Conservation (phyloP, 1,140 invertebrate species). For the Monomorium pharaonis region DNA sequence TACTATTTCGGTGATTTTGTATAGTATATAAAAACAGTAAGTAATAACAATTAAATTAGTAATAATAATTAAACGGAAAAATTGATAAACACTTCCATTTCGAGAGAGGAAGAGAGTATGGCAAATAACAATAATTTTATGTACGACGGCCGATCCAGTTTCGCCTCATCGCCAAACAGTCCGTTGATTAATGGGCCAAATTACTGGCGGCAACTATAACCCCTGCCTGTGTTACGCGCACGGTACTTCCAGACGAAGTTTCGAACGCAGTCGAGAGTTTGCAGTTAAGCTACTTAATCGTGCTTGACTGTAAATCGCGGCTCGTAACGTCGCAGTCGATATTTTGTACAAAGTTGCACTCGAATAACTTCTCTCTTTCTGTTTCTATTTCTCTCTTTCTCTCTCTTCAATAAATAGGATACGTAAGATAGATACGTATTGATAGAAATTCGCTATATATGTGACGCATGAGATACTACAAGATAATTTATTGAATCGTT, state of each 20-base stretch:
- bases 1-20: no score
- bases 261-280: conserved; percentile 46
- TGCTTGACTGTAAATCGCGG: conserved; percentile 67
- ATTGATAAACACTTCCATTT: background rate
- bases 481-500: no score
- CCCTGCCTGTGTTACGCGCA: conserved; percentile 23
- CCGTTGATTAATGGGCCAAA: conserved; percentile 61
- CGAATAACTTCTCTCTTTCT: background rate
- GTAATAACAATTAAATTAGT: background rate
- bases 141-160: background rate
- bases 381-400: background rate
- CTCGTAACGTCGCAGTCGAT: conserved; percentile 65
- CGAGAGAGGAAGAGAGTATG: background rate
- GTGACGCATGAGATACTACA: background rate
- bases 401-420: background rate
- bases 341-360: conserved; percentile 60
- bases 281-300: conserved; percentile 68
- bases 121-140: conserved; percentile 22
- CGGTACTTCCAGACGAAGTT: conserved; percentile 64
- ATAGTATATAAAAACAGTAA: background rate
- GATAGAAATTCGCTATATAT: background rate
- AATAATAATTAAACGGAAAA: background rate
- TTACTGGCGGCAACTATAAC: conserved; percentile 50
- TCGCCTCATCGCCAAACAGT: conserved; percentile 39
- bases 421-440: background rate